Evolutionary conservation across 2,113 vertebrate species (phyloP), one percentile per base, ranked within the genome.

Genomic region (Trematocara variabile): DNA sequence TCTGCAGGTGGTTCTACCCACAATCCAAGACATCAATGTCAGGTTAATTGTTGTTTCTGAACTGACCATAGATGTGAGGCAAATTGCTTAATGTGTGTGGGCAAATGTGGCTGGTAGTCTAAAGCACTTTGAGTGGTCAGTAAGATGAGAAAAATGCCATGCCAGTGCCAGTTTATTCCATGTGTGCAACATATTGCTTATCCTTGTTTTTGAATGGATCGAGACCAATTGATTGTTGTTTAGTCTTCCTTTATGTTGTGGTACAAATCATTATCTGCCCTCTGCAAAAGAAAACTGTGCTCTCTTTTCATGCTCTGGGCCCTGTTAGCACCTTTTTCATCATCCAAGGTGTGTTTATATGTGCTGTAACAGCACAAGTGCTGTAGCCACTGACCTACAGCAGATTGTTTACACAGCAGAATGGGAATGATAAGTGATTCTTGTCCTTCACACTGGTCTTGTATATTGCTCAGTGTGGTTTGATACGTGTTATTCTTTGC

Each of bases 321-420:
- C 7, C 87, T 86, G 88, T 93, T 94, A 88, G 90, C 94, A 94
- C 94, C 93, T 89, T 91, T 81, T 96, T 91, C 91, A 94, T 95
- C 95, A 95, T 95, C 54, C 58, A 2, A 52, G 77, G 44, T 77
- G n/a, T 95, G 94, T 95, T 95, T 95, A 95, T 68, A 89, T 87
- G 91, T 78, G 58, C 82, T 65, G 70, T 48, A 53, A 82, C n/a
- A 82, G 88, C 91, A 87, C 92, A 83, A 86, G 88, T 50, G 79
- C 86, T 90, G 84, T 9, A 86, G 89, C 73, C 86, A 28, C 91
- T 93, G 91, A 91, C 93, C 90, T 92, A 92, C 89, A 91, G 88
- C 90, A 79, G 80, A 91, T 28, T 91, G 93, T 94, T 95, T 94
- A 91, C 81, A 63, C 13, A 84, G 88, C 77, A 87, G 68, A 94